Evolutionary conservation across 2,888 invertebrate species (phyloP).

Genomic region (Ectemnius lituratus): DNA sequence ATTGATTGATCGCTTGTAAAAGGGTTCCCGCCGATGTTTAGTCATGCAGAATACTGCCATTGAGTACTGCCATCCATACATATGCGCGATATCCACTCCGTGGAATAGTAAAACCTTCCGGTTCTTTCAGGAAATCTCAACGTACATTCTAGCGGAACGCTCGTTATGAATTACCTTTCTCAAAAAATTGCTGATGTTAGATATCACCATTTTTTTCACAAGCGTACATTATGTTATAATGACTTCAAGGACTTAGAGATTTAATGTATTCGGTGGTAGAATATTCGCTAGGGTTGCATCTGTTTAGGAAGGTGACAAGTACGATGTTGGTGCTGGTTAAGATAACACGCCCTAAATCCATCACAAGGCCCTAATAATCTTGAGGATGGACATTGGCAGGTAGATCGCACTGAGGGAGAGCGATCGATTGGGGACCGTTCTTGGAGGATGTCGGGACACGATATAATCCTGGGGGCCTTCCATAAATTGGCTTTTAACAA

Average conservation of each 20-base stretch:
- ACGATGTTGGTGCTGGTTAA: conserved; percentile 12
- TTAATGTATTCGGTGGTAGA: conserved; percentile 14
- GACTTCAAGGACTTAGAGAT: background rate
- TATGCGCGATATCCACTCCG: conserved; percentile 16
- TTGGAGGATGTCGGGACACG: conserved; percentile 1
- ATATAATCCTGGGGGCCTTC: conserved; percentile 38
- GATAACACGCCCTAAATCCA: conserved; percentile 22
- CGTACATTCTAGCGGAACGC: too few species aligned
- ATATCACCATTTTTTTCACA: too few species aligned
- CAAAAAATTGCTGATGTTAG: too few species aligned
- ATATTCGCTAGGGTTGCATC: background rate
- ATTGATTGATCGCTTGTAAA: conserved; percentile 76
- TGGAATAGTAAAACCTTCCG: conserved; percentile 28
- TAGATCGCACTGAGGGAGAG: conserved; percentile 35
- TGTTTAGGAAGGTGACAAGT: conserved; percentile 24
- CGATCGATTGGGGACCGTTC: conserved; percentile 14
- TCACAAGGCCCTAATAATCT: background rate
- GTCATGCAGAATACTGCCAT: conserved; percentile 69
- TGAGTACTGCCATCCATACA: conserved; percentile 43
- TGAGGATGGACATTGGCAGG: conserved; percentile 36
- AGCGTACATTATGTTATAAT: too few species aligned
- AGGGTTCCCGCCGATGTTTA: conserved; percentile 68
- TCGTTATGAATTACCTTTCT: too few species aligned
- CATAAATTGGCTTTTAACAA: conserved; percentile 58
- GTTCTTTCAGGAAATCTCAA: too few species aligned